Percentiles rank a stretch among this genome's conserved stretches.
Evolutionary conservation across 2,888 invertebrate species (phyloP).

Genomic region (Hipparchia sbordonii): DNA sequence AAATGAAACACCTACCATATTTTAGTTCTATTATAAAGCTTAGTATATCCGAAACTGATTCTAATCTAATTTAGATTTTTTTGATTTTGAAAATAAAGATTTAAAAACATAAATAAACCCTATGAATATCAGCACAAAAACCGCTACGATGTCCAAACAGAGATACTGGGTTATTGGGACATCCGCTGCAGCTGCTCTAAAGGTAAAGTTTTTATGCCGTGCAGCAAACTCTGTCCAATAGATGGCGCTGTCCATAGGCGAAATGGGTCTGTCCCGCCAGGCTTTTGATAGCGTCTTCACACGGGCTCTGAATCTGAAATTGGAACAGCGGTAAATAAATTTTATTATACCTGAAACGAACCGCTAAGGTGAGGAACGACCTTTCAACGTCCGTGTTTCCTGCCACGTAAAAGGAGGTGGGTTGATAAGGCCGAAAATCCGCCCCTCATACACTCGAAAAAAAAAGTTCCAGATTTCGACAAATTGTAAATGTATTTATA

Average conservation of each 20-base stretch:
- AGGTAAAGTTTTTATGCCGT: constrained; percentile 66
- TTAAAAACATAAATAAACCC: constrained; percentile 17
- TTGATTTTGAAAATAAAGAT: constrained; percentile 21
- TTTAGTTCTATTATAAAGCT: no score
- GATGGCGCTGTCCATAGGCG: constrained; percentile 83
- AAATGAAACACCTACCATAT: no score
- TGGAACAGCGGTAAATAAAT: not conserved
- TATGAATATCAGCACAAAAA: constrained; percentile 30
- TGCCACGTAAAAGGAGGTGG: no score
- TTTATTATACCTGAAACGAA: no score
- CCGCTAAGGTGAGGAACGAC: no score
- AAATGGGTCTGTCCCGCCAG: constrained; percentile 82
- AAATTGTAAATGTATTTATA: no score
- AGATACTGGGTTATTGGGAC: constrained; percentile 78
- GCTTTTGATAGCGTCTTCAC: constrained; percentile 76
- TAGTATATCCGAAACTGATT: no score
- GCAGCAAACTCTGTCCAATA: constrained; percentile 86
- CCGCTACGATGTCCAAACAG: constrained; percentile 59
- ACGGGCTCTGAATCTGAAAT: constrained; percentile 62
- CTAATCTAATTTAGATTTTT: constrained; percentile 19
- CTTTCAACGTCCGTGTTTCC: no score
- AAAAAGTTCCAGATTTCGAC: no score
- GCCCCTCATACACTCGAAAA: no score
- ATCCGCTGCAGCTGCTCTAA: constrained; percentile 70
- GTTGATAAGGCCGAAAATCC: no score